Percentiles rank a stretch among this genome's conserved stretches.
Evolutionary conservation across 2,888 invertebrate species (phyloP).

Genomic region (Gisinianus flammeolus): DNA sequence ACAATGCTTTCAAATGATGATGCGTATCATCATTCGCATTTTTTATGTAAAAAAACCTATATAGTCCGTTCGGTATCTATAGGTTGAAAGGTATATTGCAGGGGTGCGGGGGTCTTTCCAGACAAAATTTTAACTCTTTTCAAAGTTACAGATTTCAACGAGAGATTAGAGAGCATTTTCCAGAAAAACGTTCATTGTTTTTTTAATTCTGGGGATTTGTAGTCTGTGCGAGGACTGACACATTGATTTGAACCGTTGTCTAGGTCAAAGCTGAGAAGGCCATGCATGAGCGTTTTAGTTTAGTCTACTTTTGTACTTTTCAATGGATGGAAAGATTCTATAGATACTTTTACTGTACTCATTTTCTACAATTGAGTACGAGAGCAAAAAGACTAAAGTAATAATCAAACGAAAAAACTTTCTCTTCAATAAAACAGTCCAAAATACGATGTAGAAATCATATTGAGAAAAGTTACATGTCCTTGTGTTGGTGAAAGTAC

Average conservation of each 20-base stretch:
- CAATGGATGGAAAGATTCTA: background rate
- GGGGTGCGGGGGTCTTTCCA: background rate
- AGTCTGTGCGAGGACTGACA: background rate
- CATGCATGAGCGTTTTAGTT: slow-evolving; percentile 23
- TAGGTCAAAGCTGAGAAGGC: slow-evolving; percentile 40
- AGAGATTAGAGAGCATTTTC: background rate
- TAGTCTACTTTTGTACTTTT: background rate
- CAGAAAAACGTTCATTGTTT: background rate
- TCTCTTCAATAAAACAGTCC: too few species aligned
- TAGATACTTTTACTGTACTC: too few species aligned
- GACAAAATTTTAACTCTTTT: slow-evolving; percentile 2
- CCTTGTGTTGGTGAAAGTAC: too few species aligned
- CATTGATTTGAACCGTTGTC: slow-evolving; percentile 30
- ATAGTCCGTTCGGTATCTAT: slow-evolving; percentile 5
- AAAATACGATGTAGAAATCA: too few species aligned
- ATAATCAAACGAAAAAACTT: too few species aligned
- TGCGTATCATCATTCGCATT: background rate
- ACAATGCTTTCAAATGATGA: slow-evolving; percentile 28
- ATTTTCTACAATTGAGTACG: too few species aligned
- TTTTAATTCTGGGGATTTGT: background rate
- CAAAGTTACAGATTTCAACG: background rate
- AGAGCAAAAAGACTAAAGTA: background rate
- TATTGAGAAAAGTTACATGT: too few species aligned
- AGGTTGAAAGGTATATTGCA: background rate
- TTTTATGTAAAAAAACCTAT: background rate